Conservation (phyloP, 2,888 invertebrate genomes). For the Pseudococcus jackbeardsleyi region DNA sequence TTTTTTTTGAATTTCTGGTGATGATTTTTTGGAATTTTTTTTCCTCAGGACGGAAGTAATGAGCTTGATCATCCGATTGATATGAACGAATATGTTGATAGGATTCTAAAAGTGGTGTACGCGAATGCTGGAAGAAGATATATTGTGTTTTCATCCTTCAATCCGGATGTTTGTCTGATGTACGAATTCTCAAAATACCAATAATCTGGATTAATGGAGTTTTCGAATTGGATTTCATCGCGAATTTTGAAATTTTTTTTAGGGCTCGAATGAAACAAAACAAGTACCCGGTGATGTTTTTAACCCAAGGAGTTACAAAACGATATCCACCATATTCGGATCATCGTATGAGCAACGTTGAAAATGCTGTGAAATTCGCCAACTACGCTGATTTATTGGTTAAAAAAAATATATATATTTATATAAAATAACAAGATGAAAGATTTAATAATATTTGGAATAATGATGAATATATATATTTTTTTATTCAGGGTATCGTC, state of each 20-base stretch:
- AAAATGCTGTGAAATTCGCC: constrained; percentile 86
- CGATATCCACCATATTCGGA: constrained; percentile 87
- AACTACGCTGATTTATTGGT: constrained; percentile 83
- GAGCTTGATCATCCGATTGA: constrained; percentile 91
- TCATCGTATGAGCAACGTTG: constrained; percentile 84
- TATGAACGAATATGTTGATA: constrained; percentile 92
- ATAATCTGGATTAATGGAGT: neutral
- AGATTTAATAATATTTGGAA: neutral
- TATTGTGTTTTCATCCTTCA: constrained; percentile 94
- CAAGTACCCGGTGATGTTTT: constrained; percentile 94
- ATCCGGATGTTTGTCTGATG: constrained; percentile 96
- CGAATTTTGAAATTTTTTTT: constrained; percentile 66
- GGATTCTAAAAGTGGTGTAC: constrained; percentile 85
- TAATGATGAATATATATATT: neutral
- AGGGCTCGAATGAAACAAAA: constrained; percentile 93
- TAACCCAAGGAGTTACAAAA: constrained; percentile 83
- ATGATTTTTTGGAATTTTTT: neutral
- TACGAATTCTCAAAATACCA: constrained; percentile 67
- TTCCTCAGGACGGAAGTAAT: constrained; percentile 81
- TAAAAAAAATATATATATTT: constrained; percentile 66
- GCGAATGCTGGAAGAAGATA: constrained; percentile 83
- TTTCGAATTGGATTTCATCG: neutral
- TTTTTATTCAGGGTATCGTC: constrained; percentile 79
- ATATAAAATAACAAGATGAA: neutral
- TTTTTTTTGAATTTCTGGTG: neutral